Evolutionary conservation across 2,888 invertebrate species (phyloP).

Genomic region (Aromia moschata): DNA sequence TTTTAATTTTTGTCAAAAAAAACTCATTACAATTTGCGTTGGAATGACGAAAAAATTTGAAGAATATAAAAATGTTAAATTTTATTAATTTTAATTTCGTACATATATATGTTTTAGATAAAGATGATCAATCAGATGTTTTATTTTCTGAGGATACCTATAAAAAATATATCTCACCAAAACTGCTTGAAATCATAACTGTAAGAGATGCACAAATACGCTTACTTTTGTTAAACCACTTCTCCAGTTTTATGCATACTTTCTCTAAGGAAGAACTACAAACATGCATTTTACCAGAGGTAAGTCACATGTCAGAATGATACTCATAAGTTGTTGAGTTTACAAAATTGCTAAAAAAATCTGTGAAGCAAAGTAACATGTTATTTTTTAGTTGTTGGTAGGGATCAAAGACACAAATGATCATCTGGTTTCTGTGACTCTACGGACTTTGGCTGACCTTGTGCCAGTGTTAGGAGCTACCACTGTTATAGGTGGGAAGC

Average conservation of each 20-base stretch:
- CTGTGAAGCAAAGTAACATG: too few relatives aligned
- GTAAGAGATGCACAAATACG: slow-evolving; percentile 87
- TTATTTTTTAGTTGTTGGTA: slow-evolving; percentile 73
- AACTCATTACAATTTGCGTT: too few relatives aligned
- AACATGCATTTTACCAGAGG: slow-evolving; percentile 84
- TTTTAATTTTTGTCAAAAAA: too few relatives aligned
- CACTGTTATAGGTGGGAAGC: slow-evolving; percentile 85
- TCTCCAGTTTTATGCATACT: slow-evolving; percentile 77
- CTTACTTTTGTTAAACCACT: slow-evolving; percentile 79
- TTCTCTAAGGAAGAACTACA: slow-evolving; percentile 82
- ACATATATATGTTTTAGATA: too few relatives aligned
- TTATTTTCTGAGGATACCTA: slow-evolving; percentile 77
- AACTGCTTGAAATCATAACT: slow-evolving; percentile 81
- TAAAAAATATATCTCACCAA: slow-evolving; percentile 78
- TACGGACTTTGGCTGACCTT: slow-evolving; percentile 83
- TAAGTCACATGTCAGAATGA: slow-evolving; percentile 56
- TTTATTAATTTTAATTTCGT: too few relatives aligned
- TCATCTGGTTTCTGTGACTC: slow-evolving; percentile 80
- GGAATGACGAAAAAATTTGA: too few relatives aligned
- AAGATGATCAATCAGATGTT: slow-evolving; percentile 59
- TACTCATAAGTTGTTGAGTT: too few relatives aligned
- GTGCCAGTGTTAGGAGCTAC: slow-evolving; percentile 86
- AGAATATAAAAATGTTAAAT: too few relatives aligned
- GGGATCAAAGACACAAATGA: slow-evolving; percentile 91
- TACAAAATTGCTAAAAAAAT: too few relatives aligned